A percentile compares a stretch with the other conserved stretches of the same genome.
phyloP scores from a whole-genome alignment of 64 coral and sea anemone genomes.

The Pachyseris speciosa region DNA sequence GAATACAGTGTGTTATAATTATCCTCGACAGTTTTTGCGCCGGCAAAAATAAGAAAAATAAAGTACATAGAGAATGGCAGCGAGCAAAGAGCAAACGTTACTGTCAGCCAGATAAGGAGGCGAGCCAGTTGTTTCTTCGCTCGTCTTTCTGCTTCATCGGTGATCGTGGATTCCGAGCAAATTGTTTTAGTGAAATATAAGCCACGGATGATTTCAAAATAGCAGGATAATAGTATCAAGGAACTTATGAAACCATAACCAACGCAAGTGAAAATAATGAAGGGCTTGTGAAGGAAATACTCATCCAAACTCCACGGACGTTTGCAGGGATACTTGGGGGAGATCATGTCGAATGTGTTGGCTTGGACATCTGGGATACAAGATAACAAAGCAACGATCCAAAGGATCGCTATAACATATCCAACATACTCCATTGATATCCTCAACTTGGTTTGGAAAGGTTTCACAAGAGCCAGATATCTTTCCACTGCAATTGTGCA shows the following conservation, averaged over 20 bases:
- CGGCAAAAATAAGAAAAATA: neutral
- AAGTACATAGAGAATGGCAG: conserved; percentile 24
- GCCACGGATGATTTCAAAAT: conserved; percentile 46
- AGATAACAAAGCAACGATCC: conserved; percentile 17
- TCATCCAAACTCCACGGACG: conserved; percentile 40
- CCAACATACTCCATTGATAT: neutral
- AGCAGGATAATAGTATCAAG: conserved; percentile 16
- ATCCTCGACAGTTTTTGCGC: neutral
- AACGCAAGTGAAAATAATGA: conserved; percentile 24
- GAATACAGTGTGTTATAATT: conserved; percentile 2
- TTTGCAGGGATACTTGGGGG: conserved; percentile 10
- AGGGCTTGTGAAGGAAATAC: conserved; percentile 19
- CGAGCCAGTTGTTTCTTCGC: conserved; percentile 36
- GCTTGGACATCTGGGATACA: conserved; percentile 41
- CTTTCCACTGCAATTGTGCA: conserved; percentile 41
- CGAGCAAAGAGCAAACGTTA: conserved; percentile 28
- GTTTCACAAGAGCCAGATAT: conserved; percentile 33
- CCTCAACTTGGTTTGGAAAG: neutral
- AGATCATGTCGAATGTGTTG: neutral
- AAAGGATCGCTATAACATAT: conserved; percentile 1
- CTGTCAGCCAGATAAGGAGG: conserved; percentile 15
- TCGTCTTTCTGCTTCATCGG: neutral
- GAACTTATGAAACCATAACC: conserved; percentile 10
- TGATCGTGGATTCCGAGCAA: conserved; percentile 2
- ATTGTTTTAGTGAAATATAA: conserved; percentile 55